Base-by-base conservation (phyloP, 2,888 invertebrate species). In the Penaeus monodon region DNA sequence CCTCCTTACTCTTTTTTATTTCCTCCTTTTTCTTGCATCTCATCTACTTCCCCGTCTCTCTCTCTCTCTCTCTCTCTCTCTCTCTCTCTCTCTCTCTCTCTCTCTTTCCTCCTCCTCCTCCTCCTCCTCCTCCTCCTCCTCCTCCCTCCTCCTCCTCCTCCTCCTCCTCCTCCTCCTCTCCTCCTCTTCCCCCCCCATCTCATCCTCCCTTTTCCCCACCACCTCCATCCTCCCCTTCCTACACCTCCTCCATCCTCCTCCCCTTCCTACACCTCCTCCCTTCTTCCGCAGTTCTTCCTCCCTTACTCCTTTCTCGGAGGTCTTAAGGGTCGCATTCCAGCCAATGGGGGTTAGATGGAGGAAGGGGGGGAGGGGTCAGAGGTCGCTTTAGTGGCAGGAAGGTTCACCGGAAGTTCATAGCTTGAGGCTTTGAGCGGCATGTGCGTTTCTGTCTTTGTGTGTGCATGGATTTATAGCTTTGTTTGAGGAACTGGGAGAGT, bases 381-480 rank as follows among this genome's bases (percentile, higher is more conserved):
- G 49, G 2, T 49, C 49, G 49, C 49, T 1, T 49, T 10, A 49
- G 49, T 49, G 49, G 49, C 14, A 14, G 49, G 49, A 49, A 12
- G 49, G 49, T 49, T 49, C 49, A 12, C 49, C 49, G 49, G 49
- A 49, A 49, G 49, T 49, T 49, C 49, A 49, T 49, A 49, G 49
- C 49, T 49, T 74, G 73, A 33, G 27, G 22, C 20, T 74, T 22
- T 74, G 73, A 22, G 29, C 33, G 73, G 22, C 73, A 29, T 74
- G 73, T 74, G 29, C 33, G 73, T 7, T 74, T 22, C 12, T 29
- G 73, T 74, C 33, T n/a, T 22, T 74, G 73, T 74, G 73, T 74
- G 29, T 27, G 73, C 33, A 29, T 74, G n/a, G 22, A 38, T 74
- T 29, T 74, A 38, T 17, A 7, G 73, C 22, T 74, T 8, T 74